Conservation (phyloP, 1,140 invertebrate species). For the Lineus longissimus region DNA sequence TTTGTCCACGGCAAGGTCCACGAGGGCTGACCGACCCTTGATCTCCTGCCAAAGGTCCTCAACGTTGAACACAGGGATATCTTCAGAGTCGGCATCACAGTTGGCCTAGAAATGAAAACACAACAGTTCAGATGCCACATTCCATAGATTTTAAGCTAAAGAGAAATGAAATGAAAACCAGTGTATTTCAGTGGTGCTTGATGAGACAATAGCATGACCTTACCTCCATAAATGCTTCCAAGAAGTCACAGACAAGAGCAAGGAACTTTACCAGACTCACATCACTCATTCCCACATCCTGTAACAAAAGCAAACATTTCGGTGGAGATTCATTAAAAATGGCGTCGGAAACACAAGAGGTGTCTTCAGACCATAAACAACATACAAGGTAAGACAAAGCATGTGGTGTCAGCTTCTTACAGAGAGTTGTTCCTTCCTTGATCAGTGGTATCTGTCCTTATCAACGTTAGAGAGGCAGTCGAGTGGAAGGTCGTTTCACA, state of each 20-base stretch:
- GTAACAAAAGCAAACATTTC: constrained; percentile 13
- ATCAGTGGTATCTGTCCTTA: too few species aligned
- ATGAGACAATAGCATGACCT: constrained; percentile 19
- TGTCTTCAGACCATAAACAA: too few species aligned
- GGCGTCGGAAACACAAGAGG: background rate
- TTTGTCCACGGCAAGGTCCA: constrained; percentile 73
- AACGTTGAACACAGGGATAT: constrained; percentile 47
- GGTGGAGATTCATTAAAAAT: background rate
- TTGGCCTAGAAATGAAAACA: constrained; percentile 44
- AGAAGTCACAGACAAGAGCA: constrained; percentile 65
- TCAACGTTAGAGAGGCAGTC: too few species aligned
- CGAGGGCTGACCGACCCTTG: constrained; percentile 56
- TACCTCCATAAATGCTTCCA: constrained; percentile 73
- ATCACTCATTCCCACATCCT: constrained; percentile 67
- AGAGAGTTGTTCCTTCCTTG: too few species aligned
- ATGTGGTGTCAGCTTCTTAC: too few species aligned
- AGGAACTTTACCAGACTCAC: constrained; percentile 67
- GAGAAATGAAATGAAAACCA: too few species aligned
- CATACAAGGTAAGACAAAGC: too few species aligned
- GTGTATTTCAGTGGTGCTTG: too few species aligned
- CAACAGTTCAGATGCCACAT: constrained; percentile 2
- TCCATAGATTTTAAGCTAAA: too few species aligned
- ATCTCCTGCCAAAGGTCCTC: constrained; percentile 54
- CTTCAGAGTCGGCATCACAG: constrained; percentile 39
- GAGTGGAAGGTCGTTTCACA: too few species aligned